A percentile compares a stretch with the other conserved stretches of the same genome.
phyloP scores from a whole-genome alignment of 2,888 invertebrate species.

The Patella ulyssiponensis region DNA sequence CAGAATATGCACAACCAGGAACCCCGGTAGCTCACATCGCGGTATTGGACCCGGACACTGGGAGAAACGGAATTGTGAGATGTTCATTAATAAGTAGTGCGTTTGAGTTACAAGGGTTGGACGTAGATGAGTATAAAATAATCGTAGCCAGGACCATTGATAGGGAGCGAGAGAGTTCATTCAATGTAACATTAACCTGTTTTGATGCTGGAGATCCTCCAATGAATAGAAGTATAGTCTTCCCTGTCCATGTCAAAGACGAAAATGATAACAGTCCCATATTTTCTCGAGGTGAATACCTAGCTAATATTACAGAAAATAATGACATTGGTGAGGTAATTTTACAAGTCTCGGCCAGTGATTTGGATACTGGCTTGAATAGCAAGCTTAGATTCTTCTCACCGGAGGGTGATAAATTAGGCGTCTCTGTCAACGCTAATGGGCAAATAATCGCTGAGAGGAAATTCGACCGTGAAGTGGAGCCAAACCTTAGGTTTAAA shows the following conservation, averaged over 20 bases:
- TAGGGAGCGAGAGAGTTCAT: conserved; percentile 39
- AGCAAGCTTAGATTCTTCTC: conserved; percentile 49
- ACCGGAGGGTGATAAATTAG: conserved; percentile 32
- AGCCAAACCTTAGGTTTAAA: conserved; percentile 43
- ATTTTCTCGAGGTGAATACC: conserved; percentile 77
- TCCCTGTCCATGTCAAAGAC: conserved; percentile 78
- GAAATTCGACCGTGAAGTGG: conserved; percentile 53
- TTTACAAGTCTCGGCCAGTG: conserved; percentile 47
- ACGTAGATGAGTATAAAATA: conserved; percentile 55
- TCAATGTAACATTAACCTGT: conserved; percentile 45
- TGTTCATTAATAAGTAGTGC: conserved; percentile 50
- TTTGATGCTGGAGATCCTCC: conserved; percentile 49
- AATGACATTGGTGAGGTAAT: conserved; percentile 50
- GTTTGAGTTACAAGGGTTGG: conserved; percentile 53
- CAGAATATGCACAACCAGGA: conserved; percentile 57
- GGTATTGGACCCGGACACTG: conserved; percentile 57
- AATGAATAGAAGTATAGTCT: conserved; percentile 40
- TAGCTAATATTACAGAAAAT: conserved; percentile 50
- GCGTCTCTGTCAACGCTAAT: conserved; percentile 49
- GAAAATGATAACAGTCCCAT: conserved; percentile 91
- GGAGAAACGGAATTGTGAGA: conserved; percentile 57
- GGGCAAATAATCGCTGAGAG: conserved; percentile 54
- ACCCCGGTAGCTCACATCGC: conserved; percentile 57
- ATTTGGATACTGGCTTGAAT: conserved; percentile 51
- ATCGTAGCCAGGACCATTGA: conserved; percentile 45